These are phyloP conservation scores for Chaunax sp. DNA, from an alignment of 2,797 vertebrate genomes.

Conservation along the genomic window DNA sequence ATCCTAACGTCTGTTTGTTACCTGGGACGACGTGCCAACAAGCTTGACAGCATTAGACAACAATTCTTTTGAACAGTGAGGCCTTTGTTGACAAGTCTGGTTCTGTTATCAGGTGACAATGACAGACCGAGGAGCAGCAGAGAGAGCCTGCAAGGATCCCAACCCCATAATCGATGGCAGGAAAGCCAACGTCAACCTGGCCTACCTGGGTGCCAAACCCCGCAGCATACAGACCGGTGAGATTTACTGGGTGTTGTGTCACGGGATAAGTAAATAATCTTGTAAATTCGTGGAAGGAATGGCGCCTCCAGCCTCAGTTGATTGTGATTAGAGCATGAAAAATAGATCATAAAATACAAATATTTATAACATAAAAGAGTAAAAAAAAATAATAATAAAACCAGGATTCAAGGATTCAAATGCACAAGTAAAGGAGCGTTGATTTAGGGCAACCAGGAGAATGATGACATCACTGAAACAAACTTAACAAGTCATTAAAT, in stretches of 20 bases:
- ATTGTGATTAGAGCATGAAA: no score
- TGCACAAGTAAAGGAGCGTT: no score
- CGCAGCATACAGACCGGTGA: slow-evolving; percentile 95
- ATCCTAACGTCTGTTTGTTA: neutral
- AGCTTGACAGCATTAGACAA: neutral
- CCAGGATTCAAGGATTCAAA: no score
- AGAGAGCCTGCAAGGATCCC: slow-evolving; percentile 96
- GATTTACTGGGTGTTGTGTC: slow-evolving; percentile 22
- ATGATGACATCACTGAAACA: no score
- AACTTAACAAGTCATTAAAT: neutral
- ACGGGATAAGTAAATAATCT: no score
- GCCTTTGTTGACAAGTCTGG: slow-evolving; percentile 2
- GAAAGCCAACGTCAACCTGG: slow-evolving; percentile 97
- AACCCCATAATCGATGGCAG: slow-evolving; percentile 98
- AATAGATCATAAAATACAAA: no score
- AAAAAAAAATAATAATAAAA: neutral
- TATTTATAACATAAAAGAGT: no score
- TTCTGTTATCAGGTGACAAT: slow-evolving; percentile 91
- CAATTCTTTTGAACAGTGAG: neutral
- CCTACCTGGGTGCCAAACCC: slow-evolving; percentile 96
- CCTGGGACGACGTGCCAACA: neutral
- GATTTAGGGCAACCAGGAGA: no score
- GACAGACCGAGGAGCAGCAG: slow-evolving; percentile 92
- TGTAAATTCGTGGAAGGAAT: neutral
- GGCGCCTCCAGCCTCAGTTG: no score